Percentiles rank a stretch among this genome's conserved stretches.
Conservation (phyloP, 1,140 invertebrate species). For the Zaprionus camerounensis region DNA sequence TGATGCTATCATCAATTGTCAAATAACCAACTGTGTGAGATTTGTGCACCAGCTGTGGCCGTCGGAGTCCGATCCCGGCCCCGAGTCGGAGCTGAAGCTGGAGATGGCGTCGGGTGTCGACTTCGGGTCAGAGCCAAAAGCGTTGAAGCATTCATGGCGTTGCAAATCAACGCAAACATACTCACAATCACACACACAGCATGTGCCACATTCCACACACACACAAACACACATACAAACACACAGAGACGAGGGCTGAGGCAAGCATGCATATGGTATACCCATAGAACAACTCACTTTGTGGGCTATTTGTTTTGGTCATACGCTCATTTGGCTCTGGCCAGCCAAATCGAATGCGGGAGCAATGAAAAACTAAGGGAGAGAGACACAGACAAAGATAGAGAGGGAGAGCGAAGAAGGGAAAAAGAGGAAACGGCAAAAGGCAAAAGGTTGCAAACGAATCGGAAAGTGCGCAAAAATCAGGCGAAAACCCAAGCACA, state of each 20-base stretch:
- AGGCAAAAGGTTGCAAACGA: conserved; percentile 59
- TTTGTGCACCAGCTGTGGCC: conserved; percentile 78
- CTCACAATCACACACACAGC: conserved; percentile 27
- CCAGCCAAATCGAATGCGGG: conserved; percentile 60
- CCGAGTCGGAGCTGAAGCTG: background rate
- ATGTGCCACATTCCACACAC: conserved; percentile 21
- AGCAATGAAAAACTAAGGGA: conserved; percentile 39
- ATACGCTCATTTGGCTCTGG: conserved; percentile 74
- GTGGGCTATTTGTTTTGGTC: conserved; percentile 82
- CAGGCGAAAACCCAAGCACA: conserved; percentile 53
- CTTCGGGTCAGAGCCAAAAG: conserved; percentile 34
- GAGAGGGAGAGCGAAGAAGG: background rate
- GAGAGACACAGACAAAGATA: conserved; percentile 15
- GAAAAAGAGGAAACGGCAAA: conserved; percentile 9
- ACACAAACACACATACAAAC: conserved; percentile 19
- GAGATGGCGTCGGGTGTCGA: background rate
- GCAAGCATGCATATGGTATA: conserved; percentile 40
- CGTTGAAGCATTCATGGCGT: conserved; percentile 79
- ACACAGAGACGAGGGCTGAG: conserved; percentile 9
- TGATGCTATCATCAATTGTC: conserved; percentile 83
- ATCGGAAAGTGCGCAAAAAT: conserved; percentile 65
- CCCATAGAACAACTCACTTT: conserved; percentile 75
- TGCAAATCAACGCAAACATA: conserved; percentile 67
- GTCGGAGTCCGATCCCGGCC: background rate
- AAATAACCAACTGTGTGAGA: conserved; percentile 82